Conservation (phyloP, 2,888 invertebrate genomes). For the Leptopilina syphax region DNA sequence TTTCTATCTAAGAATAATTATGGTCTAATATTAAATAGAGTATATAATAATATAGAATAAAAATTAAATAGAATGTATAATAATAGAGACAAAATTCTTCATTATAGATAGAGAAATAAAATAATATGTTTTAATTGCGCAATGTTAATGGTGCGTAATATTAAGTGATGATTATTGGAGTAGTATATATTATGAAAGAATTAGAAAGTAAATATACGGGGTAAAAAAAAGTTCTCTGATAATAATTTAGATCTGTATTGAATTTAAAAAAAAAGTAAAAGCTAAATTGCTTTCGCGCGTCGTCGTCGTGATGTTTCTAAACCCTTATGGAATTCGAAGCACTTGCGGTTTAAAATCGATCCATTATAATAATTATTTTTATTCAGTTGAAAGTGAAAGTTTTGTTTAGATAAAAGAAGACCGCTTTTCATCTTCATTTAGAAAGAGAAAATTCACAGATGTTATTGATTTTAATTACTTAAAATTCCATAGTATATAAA, state of each 20-base stretch:
- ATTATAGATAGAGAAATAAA: too few species aligned
- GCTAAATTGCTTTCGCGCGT: slow-evolving; percentile 3
- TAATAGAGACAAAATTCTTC: too few species aligned
- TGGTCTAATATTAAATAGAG: too few species aligned
- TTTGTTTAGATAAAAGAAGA: neutral
- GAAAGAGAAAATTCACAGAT: neutral
- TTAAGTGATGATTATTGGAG: neutral
- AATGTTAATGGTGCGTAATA: neutral
- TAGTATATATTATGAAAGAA: neutral
- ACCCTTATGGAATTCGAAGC: slow-evolving; percentile 7
- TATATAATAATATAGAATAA: too few species aligned
- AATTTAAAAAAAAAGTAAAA: slow-evolving; percentile 25
- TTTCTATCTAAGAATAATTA: too few species aligned
- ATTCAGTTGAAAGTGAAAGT: slow-evolving; percentile 37
- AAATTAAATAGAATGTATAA: too few species aligned
- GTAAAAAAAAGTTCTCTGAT: neutral
- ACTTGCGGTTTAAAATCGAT: slow-evolving; percentile 30
- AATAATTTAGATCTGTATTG: slow-evolving; percentile 24
- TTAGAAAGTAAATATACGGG: neutral
- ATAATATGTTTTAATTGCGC: neutral
- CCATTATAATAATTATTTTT: slow-evolving; percentile 12
- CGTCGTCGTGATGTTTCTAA: slow-evolving; percentile 3
- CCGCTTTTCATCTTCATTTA: neutral
- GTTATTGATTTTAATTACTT: too few species aligned
- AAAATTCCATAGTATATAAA: too few species aligned